Percentiles rank a stretch among this genome's conserved stretches.
Evolutionary conservation across 2,888 invertebrate genomes (phyloP).

Genomic region (Galerucella calmariensis): DNA sequence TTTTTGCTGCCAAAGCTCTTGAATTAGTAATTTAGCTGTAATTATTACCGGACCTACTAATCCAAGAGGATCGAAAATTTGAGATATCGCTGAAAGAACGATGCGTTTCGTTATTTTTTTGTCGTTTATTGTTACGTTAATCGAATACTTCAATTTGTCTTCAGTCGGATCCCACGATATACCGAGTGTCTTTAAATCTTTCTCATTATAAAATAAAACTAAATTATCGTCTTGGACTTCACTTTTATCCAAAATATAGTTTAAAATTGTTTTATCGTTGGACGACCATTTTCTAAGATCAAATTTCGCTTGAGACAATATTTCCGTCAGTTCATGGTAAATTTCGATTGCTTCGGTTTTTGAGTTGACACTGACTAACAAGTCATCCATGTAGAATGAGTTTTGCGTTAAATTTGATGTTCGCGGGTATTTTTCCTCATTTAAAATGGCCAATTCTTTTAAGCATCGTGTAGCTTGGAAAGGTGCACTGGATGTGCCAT

Average conservation of each 20-base stretch:
- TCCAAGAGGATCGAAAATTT: no score
- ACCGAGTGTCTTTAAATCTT: background rate
- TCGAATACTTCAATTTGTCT: background rate
- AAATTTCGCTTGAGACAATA: background rate
- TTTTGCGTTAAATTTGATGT: background rate
- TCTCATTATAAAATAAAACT: background rate
- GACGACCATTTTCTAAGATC: background rate
- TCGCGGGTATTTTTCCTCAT: background rate
- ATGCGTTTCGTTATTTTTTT: no score
- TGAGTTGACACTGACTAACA: background rate
- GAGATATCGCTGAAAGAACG: no score
- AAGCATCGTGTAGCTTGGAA: conserved; percentile 8
- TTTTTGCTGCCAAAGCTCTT: no score
- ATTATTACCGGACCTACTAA: no score
- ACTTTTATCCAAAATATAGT: no score
- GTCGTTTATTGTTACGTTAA: background rate
- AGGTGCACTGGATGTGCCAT: conserved; percentile 14
- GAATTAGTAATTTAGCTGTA: no score
- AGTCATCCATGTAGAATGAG: background rate
- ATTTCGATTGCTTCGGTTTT: background rate
- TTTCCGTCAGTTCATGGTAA: background rate
- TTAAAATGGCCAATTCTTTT: background rate
- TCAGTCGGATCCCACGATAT: background rate
- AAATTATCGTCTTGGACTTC: background rate
- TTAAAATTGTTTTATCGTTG: background rate